Evolutionary conservation across 2,113 vertebrate species (phyloP), one percentile per base, ranked within the genome.

Genomic region (Barbus barbus): DNA sequence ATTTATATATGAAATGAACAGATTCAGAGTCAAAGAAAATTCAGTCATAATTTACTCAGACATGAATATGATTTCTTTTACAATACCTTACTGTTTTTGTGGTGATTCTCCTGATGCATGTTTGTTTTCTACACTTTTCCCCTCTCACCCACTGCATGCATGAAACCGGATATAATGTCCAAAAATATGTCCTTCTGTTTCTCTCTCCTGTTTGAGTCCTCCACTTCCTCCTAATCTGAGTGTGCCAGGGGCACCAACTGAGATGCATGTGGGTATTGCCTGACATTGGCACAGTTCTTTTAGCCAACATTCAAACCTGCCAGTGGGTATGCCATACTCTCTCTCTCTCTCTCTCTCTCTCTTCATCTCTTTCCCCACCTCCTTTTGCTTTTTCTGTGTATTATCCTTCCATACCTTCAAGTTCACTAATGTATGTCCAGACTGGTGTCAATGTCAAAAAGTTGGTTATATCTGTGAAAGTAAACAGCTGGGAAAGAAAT

Each of bases 171-270:
- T 60, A 56, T 60, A 63, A 31, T 60, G 48, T 78, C 85, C 87
- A 86, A n/a, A 31, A 16, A 31, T 85, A 82, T 46, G 53, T 88
- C 83, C 75, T 81, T 12, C 53, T 80, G 77, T 78, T 84, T 81
- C 76, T 88, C 56, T 51, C 86, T 83, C 38, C 63, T 89, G 2
- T 80, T 89, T 82, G 79, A 56, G 80, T 78, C 86, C 79, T 86
- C 71, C 76, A 46, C 88, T 85, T 81, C 84, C 82, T 88, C 77
- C 58, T 75, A 83, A 85, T n/a, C 60, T 8, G 38, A 85, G 73
- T 77, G 74, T 85, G 85, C 85, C 76, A 77, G 67, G 53, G 12
- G 46, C 60, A 60, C 84, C 72, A 67, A 85, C 78, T 69, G 81
- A 33, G 72, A 83, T 78, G 33, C 44, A 69, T 81, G 83, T 81